Base-by-base conservation (phyloP, 1,140 invertebrate species). In the Trissolcus basalis region DNA sequence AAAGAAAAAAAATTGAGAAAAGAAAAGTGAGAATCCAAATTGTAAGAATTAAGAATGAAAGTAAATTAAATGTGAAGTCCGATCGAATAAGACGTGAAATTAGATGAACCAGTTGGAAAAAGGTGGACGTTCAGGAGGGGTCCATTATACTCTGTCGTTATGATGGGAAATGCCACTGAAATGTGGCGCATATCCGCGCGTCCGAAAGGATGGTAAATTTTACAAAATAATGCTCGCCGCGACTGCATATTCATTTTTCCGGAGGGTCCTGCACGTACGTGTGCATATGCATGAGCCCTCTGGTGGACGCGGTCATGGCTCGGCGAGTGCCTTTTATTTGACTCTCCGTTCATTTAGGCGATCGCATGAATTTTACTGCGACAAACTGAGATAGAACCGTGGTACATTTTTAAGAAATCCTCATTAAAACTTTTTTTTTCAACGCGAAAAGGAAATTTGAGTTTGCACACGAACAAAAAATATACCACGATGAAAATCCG, bases 191-290 rank as follows among this genome's bases (percentile, higher is more conserved):
- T 70, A 75, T 65, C 70, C 65, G 64, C 58, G 36, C 53, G 39
- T 63, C 67, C 55, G 54, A 64, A 58, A 60, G 47, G 69, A 83
- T 81, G 81, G 80, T 85, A 85, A 85, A 84, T 82, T 83, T 82
- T 73, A 80, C 81, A 81, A 85, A 85, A 82, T 84, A 85, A 82
- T 84, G 80, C 65, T 70, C 58, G 76, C 36, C 54, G 68, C 53
- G 71, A 75, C 75, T 85, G 83, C 83, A 85, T 85, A 85, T 85
- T 85, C 82, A 85, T 85, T 85, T 85, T 85, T 85, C 81, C 82
- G 82, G 81, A 81, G 81, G 77, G 78, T 74, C 77, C 56, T 70
- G 80, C 71, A 69, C 51, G 67, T 58, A 67, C 60, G 54, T 63
- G 82, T 85, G 82, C 84, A 85, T 85, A 85, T 85, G 84, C 81